Base-by-base conservation (phyloP, 1,140 invertebrate genomes). In the Drosophila auraria region DNA sequence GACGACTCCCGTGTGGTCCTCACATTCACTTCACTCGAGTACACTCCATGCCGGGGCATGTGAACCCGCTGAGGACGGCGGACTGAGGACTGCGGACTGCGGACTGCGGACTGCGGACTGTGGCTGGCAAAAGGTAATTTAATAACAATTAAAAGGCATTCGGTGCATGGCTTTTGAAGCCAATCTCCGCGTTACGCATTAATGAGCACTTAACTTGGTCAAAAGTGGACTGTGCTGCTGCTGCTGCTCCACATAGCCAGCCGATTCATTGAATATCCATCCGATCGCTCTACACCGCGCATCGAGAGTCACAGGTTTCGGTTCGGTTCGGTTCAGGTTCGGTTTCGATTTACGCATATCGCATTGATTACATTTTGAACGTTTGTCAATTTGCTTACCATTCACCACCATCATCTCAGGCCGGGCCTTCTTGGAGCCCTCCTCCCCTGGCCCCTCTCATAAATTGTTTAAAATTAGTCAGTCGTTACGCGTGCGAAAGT, bases 201-300 rank as follows among this genome's bases (percentile, higher is more conserved):
- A 87, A 90, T 91, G 83, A 83, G 84, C 90, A 91, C 86, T 90
- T 91, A 91, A 91, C 82, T 91, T 91, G 89, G 89, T 91, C 89
- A 91, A 91, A 91, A 91, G 73, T 86, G 83, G 79, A 61, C 68
- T 56, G 53, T 56, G 17, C n/a, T 45, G 44, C 27, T 42, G 50
- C 27, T 56, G 53, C 14, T 78, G 82, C 80, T 80, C 80, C 84
- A 87, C 83, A 87, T 82, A 83, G 68, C 42, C 50, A 30, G 44
- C 14, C 40, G 42, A 57, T 40, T 69, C 51, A 68, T 47, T 54
- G 62, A 64, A 63, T 64, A 56, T 64, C 62, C 53, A 54, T 57
- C 36, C 70, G 30, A 50, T 23, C 66, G 33, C 54, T 40, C 14
- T 40, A 40, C 54, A 53, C 70, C 44, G 53, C 40, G 38, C 58